Conservation (phyloP, 2,888 invertebrate species). For the Diadromus collaris region DNA sequence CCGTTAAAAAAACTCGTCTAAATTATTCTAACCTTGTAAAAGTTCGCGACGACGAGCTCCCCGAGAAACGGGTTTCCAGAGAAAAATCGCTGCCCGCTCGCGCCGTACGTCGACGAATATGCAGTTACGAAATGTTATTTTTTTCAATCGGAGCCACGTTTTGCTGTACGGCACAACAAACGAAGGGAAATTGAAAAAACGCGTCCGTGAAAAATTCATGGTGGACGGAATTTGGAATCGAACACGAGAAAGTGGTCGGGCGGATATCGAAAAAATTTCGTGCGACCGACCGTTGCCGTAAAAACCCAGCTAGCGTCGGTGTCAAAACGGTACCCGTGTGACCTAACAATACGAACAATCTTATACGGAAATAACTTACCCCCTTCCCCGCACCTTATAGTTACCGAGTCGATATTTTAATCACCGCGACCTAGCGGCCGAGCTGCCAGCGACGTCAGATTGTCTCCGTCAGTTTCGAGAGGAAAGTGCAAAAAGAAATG, state of each 20-base stretch:
- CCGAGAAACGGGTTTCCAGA: not conserved
- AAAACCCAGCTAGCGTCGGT: slow-evolving; percentile 28
- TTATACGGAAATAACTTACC: slow-evolving; percentile 59
- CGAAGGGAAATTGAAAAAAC: not conserved
- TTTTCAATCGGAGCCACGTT: not conserved
- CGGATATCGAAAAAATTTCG: slow-evolving; percentile 18
- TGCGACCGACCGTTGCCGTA: slow-evolving; percentile 20
- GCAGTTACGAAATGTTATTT: not conserved
- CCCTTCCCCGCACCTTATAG: slow-evolving; percentile 45
- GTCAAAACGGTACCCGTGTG: slow-evolving; percentile 32
- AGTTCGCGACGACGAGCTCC: slow-evolving; percentile 4
- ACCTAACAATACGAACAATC: slow-evolving; percentile 56
- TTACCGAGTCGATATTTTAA: slow-evolving; percentile 77
- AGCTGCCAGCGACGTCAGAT: slow-evolving; percentile 65
- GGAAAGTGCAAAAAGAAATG: slow-evolving; percentile 45
- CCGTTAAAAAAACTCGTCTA: slow-evolving; percentile 47
- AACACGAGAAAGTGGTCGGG: not conserved
- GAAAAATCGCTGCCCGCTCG: not conserved
- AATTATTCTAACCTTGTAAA: slow-evolving; percentile 24
- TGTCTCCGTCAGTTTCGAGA: slow-evolving; percentile 62
- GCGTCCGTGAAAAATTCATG: not conserved
- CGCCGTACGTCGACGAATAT: not conserved
- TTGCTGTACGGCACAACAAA: not conserved
- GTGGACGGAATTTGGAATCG: not conserved
- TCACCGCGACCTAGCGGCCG: slow-evolving; percentile 72